phyloP scores from a whole-genome alignment of 2,797 vertebrate species.

The Peromyscus aztecus region DNA sequence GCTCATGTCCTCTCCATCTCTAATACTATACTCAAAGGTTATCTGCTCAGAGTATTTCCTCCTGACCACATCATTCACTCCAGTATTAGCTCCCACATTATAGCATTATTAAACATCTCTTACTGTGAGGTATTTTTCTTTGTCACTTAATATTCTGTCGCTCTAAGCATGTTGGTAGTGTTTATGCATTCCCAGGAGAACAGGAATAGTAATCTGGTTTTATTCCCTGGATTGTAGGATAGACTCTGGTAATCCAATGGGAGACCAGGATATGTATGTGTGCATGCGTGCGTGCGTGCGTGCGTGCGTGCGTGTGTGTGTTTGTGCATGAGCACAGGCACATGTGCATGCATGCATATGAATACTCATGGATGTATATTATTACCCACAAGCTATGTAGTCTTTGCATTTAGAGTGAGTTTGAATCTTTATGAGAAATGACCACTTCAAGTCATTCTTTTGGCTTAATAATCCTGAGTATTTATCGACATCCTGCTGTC shows the following conservation, averaged over 20 bases:
- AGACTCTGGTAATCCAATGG: neutral
- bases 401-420: neutral
- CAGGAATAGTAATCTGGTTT: neutral
- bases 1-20: rapidly evolving
- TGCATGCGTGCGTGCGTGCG: neutral
- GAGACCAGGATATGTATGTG: neutral
- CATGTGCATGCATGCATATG: neutral
- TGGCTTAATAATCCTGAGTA: conserved; percentile 43
- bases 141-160: neutral
- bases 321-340: neutral
- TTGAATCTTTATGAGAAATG: conserved; percentile 37
- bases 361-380: neutral
- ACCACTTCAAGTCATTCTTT: neutral
- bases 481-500: conserved; percentile 14
- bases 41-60: neutral
- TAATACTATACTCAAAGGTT: neutral
- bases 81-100: neutral
- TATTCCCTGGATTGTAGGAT: neutral
- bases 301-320: neutral
- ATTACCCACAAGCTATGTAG: neutral
- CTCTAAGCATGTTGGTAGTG: neutral
- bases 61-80: neutral
- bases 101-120: neutral
- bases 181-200: neutral
- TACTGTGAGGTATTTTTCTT: neutral